Conservation (phyloP, 1,140 invertebrate genomes). For the Aleiodes sp. region DNA sequence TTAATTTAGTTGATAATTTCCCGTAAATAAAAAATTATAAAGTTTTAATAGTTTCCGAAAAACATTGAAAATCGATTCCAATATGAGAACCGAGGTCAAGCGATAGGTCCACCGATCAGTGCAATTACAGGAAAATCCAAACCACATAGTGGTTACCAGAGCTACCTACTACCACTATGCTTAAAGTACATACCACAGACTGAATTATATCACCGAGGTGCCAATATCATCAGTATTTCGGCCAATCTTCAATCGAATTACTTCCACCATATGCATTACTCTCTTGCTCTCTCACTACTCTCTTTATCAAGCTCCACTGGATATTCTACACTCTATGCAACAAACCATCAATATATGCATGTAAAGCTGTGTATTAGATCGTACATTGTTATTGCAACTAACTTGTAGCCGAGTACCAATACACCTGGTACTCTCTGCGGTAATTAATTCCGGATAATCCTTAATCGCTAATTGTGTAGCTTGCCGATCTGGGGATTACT, state of each 20-base stretch:
- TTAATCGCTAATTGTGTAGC: slow-evolving; percentile 59
- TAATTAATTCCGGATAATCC: slow-evolving; percentile 64
- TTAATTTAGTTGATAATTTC: too few species aligned
- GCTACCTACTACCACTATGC: slow-evolving; percentile 21
- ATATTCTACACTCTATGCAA: slow-evolving; percentile 16
- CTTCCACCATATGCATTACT: background rate
- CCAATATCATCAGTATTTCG: slow-evolving; percentile 46
- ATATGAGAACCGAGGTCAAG: too few species aligned
- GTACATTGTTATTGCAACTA: slow-evolving; percentile 53
- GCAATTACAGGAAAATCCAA: slow-evolving; percentile 32
- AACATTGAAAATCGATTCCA: background rate
- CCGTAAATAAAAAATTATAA: too few species aligned
- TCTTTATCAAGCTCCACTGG: background rate
- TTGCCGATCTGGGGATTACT: slow-evolving; percentile 27
- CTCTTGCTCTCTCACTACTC: background rate
- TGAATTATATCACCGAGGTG: slow-evolving; percentile 49
- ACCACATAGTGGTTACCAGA: slow-evolving; percentile 18
- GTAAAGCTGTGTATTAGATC: slow-evolving; percentile 40
- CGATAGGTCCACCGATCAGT: slow-evolving; percentile 10
- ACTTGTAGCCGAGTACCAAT: slow-evolving; percentile 21
- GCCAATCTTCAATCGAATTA: slow-evolving; percentile 52
- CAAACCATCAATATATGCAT: slow-evolving; percentile 36
- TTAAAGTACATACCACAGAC: slow-evolving; percentile 48
- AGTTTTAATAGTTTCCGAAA: too few species aligned
- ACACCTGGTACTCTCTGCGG: slow-evolving; percentile 38